Evolutionary conservation across 2,888 invertebrate species (phyloP).

Genomic region (Hermaeophaga mercurialis): DNA sequence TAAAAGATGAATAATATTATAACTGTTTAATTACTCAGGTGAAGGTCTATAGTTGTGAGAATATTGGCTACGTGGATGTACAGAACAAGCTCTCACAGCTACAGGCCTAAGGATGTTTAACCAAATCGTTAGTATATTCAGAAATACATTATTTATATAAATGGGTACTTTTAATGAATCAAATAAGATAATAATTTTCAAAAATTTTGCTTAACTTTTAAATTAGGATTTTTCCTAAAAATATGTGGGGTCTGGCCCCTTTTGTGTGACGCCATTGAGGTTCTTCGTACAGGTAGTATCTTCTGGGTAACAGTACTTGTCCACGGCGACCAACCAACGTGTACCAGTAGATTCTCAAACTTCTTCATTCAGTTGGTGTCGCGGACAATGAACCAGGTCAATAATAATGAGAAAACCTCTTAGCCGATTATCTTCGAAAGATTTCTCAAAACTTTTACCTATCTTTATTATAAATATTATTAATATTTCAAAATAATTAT

Average conservation of each 20-base stretch:
- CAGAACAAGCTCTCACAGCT: no score
- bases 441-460: not conserved
- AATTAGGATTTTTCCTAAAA: not conserved
- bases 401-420: not conserved
- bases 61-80: no score
- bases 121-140: not conserved
- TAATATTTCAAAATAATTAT: constrained; percentile 8
- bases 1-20: no score
- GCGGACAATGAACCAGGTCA: constrained; percentile 40
- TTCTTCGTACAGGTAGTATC: constrained; percentile 31
- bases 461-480: not conserved
- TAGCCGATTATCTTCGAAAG: not conserved
- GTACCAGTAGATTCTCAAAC: constrained; percentile 39
- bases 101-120: not conserved
- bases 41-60: no score
- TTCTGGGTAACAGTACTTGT: constrained; percentile 30
- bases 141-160: not conserved
- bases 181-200: not conserved
- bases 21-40: no score
- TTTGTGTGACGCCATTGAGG: constrained; percentile 13
- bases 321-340: constrained; percentile 19
- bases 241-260: not conserved
- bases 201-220: not conserved
- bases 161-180: not conserved
- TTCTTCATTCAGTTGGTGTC: constrained; percentile 32